Conservation (phyloP, 2,888 invertebrate genomes). For the Pachydiplax longipennis region DNA sequence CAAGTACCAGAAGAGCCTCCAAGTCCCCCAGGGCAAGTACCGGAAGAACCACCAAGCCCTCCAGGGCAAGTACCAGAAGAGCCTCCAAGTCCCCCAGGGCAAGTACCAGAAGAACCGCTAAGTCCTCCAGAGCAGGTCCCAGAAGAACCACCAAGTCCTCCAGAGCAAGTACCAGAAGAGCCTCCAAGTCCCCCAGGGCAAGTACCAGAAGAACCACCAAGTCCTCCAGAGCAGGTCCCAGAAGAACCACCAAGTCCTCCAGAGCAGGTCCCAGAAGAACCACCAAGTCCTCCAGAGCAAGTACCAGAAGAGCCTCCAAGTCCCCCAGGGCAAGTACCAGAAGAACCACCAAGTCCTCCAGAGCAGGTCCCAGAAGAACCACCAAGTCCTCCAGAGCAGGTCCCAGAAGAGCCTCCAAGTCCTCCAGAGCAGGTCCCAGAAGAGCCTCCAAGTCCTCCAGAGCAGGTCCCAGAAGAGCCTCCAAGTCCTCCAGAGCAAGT, state of each 20-base stretch:
- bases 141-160: neutral
- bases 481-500: neutral
- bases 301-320: neutral
- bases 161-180: neutral
- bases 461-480: neutral
- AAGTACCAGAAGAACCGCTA: neutral
- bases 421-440: too few species aligned
- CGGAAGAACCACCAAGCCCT: neutral
- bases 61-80: neutral
- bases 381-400: neutral
- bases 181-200: neutral
- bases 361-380: neutral
- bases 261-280: too few species aligned
- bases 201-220: neutral
- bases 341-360: neutral
- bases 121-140: neutral
- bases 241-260: neutral
- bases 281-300: neutral
- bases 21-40: neutral
- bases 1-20: neutral
- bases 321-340: neutral
- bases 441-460: neutral
- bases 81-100: neutral
- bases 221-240: neutral
- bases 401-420: neutral